Conservation (phyloP, 1,140 invertebrate genomes). For the Chionoecetes opilio region DNA sequence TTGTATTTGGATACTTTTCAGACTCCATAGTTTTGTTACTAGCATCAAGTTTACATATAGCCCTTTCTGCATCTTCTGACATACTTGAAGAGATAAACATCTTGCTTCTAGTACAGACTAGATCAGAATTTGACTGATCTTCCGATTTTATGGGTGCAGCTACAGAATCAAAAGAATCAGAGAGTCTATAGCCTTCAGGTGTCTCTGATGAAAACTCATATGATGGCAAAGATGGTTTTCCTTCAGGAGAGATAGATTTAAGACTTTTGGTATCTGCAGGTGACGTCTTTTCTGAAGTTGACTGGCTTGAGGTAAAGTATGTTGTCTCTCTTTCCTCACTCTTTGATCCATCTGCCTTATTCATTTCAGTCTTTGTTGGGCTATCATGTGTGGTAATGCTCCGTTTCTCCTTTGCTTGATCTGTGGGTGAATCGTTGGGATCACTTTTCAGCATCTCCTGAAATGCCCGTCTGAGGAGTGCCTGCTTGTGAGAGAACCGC, state of each 20-base stretch:
- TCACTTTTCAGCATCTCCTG: slow-evolving; percentile 72
- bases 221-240: not conserved
- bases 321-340: not conserved
- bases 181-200: not conserved
- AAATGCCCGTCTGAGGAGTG: slow-evolving; percentile 69
- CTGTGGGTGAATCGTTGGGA: slow-evolving; percentile 50
- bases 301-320: not conserved
- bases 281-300: not conserved
- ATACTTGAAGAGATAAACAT: not conserved
- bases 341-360: slow-evolving; percentile 17
- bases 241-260: not conserved
- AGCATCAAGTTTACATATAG: not conserved
- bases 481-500: slow-evolving; percentile 71
- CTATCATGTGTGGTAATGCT: not conserved
- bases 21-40: not conserved
- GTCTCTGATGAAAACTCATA: not conserved
- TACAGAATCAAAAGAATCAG: not conserved
- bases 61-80: not conserved
- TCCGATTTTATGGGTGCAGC: not conserved
- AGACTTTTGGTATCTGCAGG: not conserved
- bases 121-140: not conserved
- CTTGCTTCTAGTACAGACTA: not conserved
- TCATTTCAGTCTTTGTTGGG: not conserved
- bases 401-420: not conserved
- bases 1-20: not conserved